Evolutionary conservation across 2,797 vertebrate species (phyloP), one percentile per base, ranked within the genome.

Genomic region (Chloroceryle inda): DNA sequence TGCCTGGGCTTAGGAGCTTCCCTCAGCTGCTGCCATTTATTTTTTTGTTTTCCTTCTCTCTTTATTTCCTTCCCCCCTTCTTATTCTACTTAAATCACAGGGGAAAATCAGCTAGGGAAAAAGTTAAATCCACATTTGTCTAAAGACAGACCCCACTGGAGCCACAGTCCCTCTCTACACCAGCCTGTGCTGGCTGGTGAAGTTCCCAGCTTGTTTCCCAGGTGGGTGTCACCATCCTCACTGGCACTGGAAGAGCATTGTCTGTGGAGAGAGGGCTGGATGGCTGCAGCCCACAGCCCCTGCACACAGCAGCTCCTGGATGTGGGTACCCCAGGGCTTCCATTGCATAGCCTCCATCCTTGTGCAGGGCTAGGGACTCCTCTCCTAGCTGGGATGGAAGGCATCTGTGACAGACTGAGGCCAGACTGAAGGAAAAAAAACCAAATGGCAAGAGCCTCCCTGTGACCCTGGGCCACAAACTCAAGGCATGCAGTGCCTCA

Each of bases 81-180:
- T 58, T 38, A 49, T 81, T 55, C 58, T 68, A 22, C 45, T 31
- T 24, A 92, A 91, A 75, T 16, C 66, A 68, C 26, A 10, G 27
- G 40, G 15, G 19, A 74, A 72, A 86, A 35, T 22, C 11, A 83
- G 19, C 0, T 53, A 18, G 52, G 0, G 10, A 23, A 47, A 63
- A 75, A 63, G 18, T 19, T 3, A 69, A 67, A 63, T 11, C 20
- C 3, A 7, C 21, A 0, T 31, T 64, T 79, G 35, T 62, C 75
- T 26, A 47, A 31, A 53, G 52, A 47, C 22, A 75, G 75, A 40
- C 16, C 12, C 26, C 9, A 18, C 9, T 2, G 0, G 0, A 55
- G 13, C n/a, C 3, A 0, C 0, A 1, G 15, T 40, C 47, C 44
- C 64, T 73, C 23, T 83, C 0, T 1, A 47, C 3, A 1, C 23